Conservation (phyloP, 2,888 invertebrate species). For the Mylabris sibirica region DNA sequence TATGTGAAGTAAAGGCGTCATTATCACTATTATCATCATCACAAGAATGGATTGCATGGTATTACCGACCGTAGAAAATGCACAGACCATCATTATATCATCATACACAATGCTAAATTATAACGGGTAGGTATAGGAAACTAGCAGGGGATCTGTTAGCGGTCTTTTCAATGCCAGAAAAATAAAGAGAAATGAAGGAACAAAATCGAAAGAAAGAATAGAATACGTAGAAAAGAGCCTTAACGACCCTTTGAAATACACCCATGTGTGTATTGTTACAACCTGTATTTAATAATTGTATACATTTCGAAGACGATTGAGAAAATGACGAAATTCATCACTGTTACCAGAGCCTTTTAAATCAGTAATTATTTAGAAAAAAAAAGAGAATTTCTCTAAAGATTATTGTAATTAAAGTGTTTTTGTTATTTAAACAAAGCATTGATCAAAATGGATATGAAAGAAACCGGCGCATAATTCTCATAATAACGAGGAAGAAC, state of each 20-base stretch:
- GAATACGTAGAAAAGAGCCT: neutral
- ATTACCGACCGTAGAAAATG: constrained; percentile 27
- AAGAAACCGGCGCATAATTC: neutral
- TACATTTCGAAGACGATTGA: neutral
- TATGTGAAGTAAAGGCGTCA: neutral
- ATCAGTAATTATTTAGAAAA: too few relatives aligned
- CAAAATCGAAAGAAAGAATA: neutral
- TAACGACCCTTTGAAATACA: constrained; percentile 13
- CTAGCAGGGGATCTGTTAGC: constrained; percentile 12
- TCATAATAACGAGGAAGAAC: neutral
- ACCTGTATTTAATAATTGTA: neutral
- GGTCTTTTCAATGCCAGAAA: neutral
- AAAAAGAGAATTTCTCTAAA: neutral
- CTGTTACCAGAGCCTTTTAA: constrained; percentile 24
- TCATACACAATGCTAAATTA: constrained; percentile 32
- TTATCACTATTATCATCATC: neutral
- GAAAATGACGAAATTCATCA: too few relatives aligned
- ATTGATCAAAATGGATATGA: neutral
- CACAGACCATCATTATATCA: constrained; percentile 12
- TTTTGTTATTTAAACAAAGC: neutral
- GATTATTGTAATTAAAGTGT: neutral
- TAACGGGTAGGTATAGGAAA: constrained; percentile 25
- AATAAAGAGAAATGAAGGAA: constrained; percentile 9
- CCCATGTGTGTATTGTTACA: neutral
- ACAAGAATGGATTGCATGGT: constrained; percentile 7